These are phyloP conservation scores for Caloenas nicobarica DNA, from an alignment of 2,113 vertebrate species.

Conservation along the genomic window DNA sequence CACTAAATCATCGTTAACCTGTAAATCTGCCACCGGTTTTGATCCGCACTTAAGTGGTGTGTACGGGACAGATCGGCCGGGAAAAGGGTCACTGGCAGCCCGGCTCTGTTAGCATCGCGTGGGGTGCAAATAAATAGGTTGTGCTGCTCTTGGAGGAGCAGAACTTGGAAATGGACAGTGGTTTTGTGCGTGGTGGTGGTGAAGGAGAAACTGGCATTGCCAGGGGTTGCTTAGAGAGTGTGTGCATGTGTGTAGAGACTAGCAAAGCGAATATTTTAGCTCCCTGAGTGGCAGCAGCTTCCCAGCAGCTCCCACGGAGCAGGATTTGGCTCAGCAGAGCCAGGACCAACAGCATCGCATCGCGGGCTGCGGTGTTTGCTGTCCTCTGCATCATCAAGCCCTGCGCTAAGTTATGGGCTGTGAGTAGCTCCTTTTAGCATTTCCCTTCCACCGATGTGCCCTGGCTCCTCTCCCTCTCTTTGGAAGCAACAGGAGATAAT, in stretches of 20 bases:
- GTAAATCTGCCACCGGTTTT: conserved; percentile 70
- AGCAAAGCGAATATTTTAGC: not conserved
- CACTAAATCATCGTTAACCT: conserved; percentile 76
- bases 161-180: not conserved
- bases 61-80: not conserved
- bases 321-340: no score
- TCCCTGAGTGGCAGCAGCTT: no score
- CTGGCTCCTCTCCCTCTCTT: not conserved
- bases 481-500: not conserved
- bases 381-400: not conserved
- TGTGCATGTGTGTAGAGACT: no score
- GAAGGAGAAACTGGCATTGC: not conserved
- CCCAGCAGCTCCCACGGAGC: no score
- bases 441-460: not conserved
- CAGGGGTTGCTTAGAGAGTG: no score
- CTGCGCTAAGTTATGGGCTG: not conserved
- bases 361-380: not conserved
- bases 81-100: not conserved
- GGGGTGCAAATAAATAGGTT: not conserved
- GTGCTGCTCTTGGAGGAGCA: not conserved
- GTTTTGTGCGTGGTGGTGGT: accelerated
- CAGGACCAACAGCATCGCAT: not conserved
- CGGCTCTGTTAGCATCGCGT: not conserved
- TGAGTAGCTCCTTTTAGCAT: not conserved
- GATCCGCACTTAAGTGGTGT: conserved; percentile 31